These are phyloP conservation scores for Aphidius ervi DNA, from an alignment of 1,140 invertebrate species.

Conservation along the genomic window DNA sequence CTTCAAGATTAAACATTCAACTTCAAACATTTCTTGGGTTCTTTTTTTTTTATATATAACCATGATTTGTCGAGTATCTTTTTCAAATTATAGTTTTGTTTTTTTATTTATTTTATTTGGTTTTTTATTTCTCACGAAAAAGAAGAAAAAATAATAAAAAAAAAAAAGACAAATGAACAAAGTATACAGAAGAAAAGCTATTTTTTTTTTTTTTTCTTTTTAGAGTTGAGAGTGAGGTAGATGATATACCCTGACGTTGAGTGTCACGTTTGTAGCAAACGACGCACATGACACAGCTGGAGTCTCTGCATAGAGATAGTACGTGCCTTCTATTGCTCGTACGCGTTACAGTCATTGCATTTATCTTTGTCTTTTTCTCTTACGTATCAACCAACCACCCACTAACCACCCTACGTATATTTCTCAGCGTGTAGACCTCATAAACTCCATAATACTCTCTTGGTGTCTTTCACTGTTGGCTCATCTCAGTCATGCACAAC, in stretches of 20 bases:
- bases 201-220: not conserved
- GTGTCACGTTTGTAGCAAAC: constrained; percentile 47
- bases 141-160: no score
- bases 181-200: constrained; percentile 3
- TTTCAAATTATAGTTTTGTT: no score
- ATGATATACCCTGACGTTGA: constrained; percentile 13
- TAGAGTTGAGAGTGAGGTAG: constrained; percentile 1
- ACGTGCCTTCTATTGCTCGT: constrained; percentile 37
- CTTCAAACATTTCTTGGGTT: not conserved
- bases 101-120: no score
- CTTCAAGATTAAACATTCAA: no score
- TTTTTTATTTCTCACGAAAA: no score
- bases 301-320: constrained; percentile 40
- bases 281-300: constrained; percentile 45
- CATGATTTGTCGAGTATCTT: not conserved
- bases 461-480: constrained; percentile 22
- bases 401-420: constrained; percentile 21
- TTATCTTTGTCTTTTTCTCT: no score
- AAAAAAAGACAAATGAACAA: not conserved
- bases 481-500: not conserved
- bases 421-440: constrained; percentile 20
- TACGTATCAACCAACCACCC: not conserved
- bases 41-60: constrained; percentile 15
- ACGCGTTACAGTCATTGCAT: constrained; percentile 27
- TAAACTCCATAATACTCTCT: constrained; percentile 35